Evolutionary conservation across 2,888 invertebrate genomes (phyloP).

Genomic region (Tyria jacobaeae): DNA sequence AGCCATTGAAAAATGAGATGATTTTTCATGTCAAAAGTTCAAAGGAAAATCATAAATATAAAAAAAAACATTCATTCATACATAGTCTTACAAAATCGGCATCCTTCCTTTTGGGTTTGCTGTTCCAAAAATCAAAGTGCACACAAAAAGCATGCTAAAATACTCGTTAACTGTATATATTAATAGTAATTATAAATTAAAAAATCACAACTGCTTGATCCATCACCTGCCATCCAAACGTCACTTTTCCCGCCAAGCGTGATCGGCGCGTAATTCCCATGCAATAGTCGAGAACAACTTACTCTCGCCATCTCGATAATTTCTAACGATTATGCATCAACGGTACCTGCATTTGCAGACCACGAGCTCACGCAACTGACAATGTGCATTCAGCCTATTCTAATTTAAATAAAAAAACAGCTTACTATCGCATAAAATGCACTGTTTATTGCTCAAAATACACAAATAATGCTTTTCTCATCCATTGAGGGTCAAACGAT

Average conservation of each 20-base stretch:
- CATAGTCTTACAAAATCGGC: too few relatives aligned
- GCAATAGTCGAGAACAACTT: constrained; percentile 60
- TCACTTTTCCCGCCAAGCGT: constrained; percentile 75
- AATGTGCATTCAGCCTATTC: constrained; percentile 83
- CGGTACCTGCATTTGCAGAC: constrained; percentile 80
- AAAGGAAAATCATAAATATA: constrained; percentile 25
- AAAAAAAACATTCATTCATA: too few relatives aligned
- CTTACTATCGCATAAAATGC: constrained; percentile 84
- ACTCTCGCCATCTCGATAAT: constrained; percentile 77
- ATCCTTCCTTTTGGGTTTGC: too few relatives aligned
- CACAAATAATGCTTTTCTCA: constrained; percentile 82
- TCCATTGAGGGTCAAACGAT: constrained; percentile 82
- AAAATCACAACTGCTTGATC: constrained; percentile 38
- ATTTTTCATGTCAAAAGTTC: constrained; percentile 24
- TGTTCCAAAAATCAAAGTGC: neutral
- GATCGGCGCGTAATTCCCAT: constrained; percentile 75
- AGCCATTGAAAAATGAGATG: constrained; percentile 38
- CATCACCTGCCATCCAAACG: constrained; percentile 64
- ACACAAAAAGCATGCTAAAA: constrained; percentile 19
- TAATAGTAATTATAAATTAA: constrained; percentile 36
- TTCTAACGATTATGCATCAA: constrained; percentile 83
- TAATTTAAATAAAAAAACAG: constrained; percentile 78
- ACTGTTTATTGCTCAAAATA: constrained; percentile 86
- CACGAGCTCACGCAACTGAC: constrained; percentile 86
- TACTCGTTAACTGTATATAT: constrained; percentile 25